A percentile compares a stretch with the other conserved stretches of the same genome.
These are phyloP conservation scores for Microcebus tavaratra DNA, from an alignment of 2,113 vertebrate genomes.

Conservation along the genomic window DNA sequence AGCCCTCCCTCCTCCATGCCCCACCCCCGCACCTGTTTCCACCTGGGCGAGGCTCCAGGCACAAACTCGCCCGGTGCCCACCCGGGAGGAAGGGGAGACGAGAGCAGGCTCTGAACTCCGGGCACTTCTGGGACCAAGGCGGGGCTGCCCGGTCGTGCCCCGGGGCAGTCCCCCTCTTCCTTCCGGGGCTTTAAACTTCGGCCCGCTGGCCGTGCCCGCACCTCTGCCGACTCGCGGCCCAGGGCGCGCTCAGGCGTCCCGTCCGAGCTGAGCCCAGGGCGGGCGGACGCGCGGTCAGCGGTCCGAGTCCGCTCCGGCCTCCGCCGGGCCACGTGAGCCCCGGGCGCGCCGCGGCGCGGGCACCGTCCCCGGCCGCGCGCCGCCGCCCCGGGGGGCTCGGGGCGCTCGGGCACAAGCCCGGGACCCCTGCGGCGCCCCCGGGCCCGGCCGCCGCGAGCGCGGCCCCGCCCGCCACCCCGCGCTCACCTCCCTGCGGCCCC, in stretches of 20 bases:
- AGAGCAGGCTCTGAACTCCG: neutral
- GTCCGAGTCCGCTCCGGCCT: neutral
- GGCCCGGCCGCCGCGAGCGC: neutral
- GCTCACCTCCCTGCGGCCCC: conserved; percentile 66
- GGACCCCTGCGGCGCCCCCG: neutral
- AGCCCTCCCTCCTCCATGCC: neutral
- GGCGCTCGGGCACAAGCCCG: neutral
- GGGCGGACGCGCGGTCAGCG: neutral
- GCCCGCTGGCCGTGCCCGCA: neutral
- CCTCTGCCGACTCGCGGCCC: neutral
- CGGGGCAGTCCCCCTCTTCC: neutral
- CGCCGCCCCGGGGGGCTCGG: neutral
- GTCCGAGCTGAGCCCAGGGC: neutral
- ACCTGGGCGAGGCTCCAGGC: neutral
- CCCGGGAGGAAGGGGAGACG: neutral
- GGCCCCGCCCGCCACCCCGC: neutral
- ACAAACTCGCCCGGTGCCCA: neutral
- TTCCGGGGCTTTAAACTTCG: neutral
- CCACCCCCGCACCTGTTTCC: neutral
- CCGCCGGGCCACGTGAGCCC: conserved; percentile 61
- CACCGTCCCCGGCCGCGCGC: neutral
- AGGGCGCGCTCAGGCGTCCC: neutral
- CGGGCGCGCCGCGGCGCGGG: neutral
- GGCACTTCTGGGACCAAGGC: neutral
- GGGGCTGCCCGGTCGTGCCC: neutral